Evolutionary conservation across 2,797 vertebrate genomes (phyloP), one percentile per base, ranked within the genome.

Genomic region (Danio choprae): DNA sequence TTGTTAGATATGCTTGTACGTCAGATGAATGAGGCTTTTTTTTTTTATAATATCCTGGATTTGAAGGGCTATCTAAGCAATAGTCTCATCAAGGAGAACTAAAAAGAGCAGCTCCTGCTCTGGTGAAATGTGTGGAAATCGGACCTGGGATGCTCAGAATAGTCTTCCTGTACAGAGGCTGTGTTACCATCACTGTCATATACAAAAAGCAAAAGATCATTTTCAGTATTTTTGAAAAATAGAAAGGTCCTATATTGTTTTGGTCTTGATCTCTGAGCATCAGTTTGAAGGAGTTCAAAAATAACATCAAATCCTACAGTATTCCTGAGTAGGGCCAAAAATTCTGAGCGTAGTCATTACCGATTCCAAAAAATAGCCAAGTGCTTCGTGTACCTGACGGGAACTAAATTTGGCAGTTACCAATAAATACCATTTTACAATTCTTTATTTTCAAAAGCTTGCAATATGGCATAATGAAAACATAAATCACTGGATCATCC

Each of bases 301-400:
- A 48, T 22, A 55, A 11, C 38, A 11, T 41, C 7, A 67, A 72
- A 44, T 43, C 20, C 16, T 48, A 46, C 22, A 65, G 43, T 48
- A 77, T 80, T 77, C 81, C 84, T 85, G 78, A 81, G 78, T 58
- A 51, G 56, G 77, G 68, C 29, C 50, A 55, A 18, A n/a, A 15
- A 68, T 74, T 44, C 11, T 46, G 2, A 83, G 38, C 29, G 40
- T 18, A 68, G 12, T n/a, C 2, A 38, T 11, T 69, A 29, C 29
- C 1, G 10, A 22, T 29, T 62, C 13, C 5, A 4, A 20, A 46
- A 50, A 36, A 63, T 6, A 36, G 5, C 6, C 10, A 63, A 71
- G 55, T 78, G 53, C 55, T 48, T 46, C 7, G 46, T 51, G 16
- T 43, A 51, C 56, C 60, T 67, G 22, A 18, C 5, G 36, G 29